Base-by-base conservation (phyloP, 2,113 vertebrate genomes). In the Carassius auratus region DNA sequence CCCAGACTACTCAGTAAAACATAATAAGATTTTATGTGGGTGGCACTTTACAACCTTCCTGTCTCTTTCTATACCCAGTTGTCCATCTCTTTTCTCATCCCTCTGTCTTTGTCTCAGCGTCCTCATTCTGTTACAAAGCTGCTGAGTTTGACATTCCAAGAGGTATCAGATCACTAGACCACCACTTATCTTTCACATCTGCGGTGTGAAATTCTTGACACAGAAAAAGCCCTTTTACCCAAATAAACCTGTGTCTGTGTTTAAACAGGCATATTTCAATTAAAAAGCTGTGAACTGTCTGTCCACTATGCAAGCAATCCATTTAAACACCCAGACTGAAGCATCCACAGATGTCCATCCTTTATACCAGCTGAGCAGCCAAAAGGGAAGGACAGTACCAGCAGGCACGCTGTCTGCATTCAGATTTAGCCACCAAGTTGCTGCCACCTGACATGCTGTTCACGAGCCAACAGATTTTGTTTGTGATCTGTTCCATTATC, bases 251-350 rank as follows among this genome's bases (percentile, higher is more conserved):
- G 77, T 76, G 64, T 89, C 61, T 87, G 84, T 76, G 84, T 83
- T 85, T 86, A 88, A 88, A 83, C 66, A 82, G 19, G 38, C 84
- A 83, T 77, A 36, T 66, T 76, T 87, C 75, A 82, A 77, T 89
- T 84, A 84, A 73, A 85, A 85, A 86, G 83, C 73, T 36, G 36
- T 77, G 77, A 57, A 57, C 77, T 85, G 50, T 82, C 76, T 84
- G 86, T 89, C 85, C 71, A 82, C 81, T 78, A 64, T 84, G 86
- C 59, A 82, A 71, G 77, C 83, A 87, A 89, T 87, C 86, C 85
- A 86, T 73, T 89, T 89, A 85, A 78, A 83, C 85, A 76, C 38
- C 61, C 74, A 69, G 83, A 86, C 86, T 85, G 83, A 86, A 84
- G 86, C n/a, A 33, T 71, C 73, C 74, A 61, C 86, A 88, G 86